These are phyloP conservation scores for Erethizon dorsatum DNA, from an alignment of 2,797 vertebrate species.

Conservation along the genomic window DNA sequence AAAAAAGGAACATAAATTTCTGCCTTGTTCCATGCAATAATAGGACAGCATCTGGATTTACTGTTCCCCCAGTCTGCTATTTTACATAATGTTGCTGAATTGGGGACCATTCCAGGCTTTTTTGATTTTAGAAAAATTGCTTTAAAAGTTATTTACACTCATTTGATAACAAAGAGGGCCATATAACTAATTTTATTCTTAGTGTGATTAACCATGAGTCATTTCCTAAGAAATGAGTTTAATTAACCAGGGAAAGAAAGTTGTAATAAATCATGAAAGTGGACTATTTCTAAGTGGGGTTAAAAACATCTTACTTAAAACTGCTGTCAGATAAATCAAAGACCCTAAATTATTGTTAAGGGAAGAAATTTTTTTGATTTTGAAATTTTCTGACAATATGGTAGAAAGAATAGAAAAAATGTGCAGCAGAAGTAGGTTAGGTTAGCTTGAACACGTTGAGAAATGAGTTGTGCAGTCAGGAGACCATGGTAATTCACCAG, in stretches of 20 bases:
- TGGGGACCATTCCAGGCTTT: constrained; percentile 77
- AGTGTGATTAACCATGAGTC: constrained; percentile 91
- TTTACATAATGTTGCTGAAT: constrained; percentile 85
- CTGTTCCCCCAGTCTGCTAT: constrained; percentile 72
- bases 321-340: constrained; percentile 90
- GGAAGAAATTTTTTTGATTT: constrained; percentile 61
- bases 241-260: constrained; percentile 90
- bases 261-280: constrained; percentile 91
- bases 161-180: constrained; percentile 89
- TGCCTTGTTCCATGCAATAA: constrained; percentile 83
- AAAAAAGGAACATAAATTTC: constrained; percentile 84
- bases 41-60: constrained; percentile 88
- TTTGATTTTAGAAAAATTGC: constrained; percentile 84
- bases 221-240: constrained; percentile 91
- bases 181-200: constrained; percentile 91
- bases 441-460: constrained; percentile 6
- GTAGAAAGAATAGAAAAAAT: constrained; percentile 49
- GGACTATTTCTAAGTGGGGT: constrained; percentile 90
- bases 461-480: constrained; percentile 12
- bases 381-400: constrained; percentile 79
- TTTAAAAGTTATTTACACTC: constrained; percentile 91
- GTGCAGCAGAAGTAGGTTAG: not conserved
- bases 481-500: constrained; percentile 20
- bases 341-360: constrained; percentile 82
- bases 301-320: constrained; percentile 88